Conservation (phyloP, 2,113 vertebrate species). For the Caretta caretta region DNA sequence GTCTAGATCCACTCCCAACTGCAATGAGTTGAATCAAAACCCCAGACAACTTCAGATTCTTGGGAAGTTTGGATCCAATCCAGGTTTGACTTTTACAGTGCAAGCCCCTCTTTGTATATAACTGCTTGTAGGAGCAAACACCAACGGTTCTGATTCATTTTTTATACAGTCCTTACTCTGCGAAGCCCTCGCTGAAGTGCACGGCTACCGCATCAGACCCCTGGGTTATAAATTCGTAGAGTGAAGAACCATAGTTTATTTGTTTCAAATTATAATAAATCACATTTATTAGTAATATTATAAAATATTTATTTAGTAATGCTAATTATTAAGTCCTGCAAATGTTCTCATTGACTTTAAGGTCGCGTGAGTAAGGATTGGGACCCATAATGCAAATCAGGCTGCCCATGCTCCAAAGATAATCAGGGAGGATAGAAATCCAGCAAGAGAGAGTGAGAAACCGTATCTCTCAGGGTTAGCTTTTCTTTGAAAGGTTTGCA, state of each 20-base stretch:
- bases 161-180: background rate
- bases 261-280: background rate
- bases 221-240: background rate
- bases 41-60: background rate
- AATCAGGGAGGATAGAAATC: accelerated
- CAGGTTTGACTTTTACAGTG: background rate
- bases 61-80: background rate
- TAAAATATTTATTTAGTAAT: background rate
- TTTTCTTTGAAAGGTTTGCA: background rate
- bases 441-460: background rate
- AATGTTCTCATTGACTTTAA: background rate
- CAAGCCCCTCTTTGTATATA: background rate
- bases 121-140: background rate
- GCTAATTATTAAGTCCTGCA: background rate
- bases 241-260: background rate
- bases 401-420: background rate
- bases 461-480: background rate
- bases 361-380: background rate
- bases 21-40: background rate
- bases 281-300: background rate
- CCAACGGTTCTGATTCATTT: accelerated
- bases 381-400: accelerated
- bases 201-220: background rate
- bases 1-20: background rate
- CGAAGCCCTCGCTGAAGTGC: background rate